Evolutionary conservation across 2,888 invertebrate genomes (phyloP).

Genomic region (Caenorhabditis plicata): DNA sequence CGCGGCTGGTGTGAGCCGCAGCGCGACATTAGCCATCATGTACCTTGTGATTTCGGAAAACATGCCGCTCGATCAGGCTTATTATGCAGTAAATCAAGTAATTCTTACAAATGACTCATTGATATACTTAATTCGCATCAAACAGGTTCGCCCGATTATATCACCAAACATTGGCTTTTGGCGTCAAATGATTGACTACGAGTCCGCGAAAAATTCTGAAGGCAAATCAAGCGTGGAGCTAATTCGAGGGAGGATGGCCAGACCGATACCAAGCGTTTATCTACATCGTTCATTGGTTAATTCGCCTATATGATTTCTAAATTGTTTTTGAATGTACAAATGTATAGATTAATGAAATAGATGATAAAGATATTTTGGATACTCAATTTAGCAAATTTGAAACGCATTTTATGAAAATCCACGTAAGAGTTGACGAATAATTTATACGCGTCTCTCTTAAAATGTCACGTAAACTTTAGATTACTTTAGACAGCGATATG

Average conservation of each 20-base stretch:
- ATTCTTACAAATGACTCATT: neutral
- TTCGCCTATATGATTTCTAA: neutral
- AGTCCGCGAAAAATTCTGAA: conserved; percentile 15
- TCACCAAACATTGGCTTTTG: conserved; percentile 48
- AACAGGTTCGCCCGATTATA: conserved; percentile 43
- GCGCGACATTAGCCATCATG: conserved; percentile 37
- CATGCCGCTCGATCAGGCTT: conserved; percentile 38
- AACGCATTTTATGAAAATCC: no score
- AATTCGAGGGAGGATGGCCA: conserved; percentile 53
- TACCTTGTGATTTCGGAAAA: conserved; percentile 37
- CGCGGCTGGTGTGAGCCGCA: conserved; percentile 46
- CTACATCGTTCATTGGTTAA: conserved; percentile 12
- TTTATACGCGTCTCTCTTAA: no score
- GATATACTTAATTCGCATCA: neutral
- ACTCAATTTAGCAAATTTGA: no score
- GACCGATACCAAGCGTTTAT: conserved; percentile 58
- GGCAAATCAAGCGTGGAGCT: conserved; percentile 54
- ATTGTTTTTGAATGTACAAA: neutral
- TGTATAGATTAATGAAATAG: no score
- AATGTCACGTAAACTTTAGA: no score
- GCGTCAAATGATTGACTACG: conserved; percentile 48
- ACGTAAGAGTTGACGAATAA: no score
- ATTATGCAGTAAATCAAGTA: conserved; percentile 38
- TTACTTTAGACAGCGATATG: no score
- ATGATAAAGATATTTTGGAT: no score